A percentile compares a stretch with the other conserved stretches of the same genome.
phyloP scores from a whole-genome alignment of 2,113 vertebrate species.

The Rynchops niger region DNA sequence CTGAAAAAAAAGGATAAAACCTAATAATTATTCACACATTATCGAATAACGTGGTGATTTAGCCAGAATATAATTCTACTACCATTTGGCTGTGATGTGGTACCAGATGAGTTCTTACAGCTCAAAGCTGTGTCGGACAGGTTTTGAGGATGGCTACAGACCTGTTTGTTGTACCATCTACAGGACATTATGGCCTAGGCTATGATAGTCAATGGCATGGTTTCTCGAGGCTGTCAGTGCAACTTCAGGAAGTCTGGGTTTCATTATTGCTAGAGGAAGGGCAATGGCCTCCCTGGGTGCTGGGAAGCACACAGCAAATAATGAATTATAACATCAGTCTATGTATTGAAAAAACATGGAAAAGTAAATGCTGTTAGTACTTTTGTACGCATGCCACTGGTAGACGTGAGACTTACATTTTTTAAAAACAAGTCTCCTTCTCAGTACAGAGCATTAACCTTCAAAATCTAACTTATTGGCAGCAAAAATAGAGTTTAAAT shows the following conservation, averaged over 20 bases:
- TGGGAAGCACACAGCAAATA: background rate
- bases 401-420: accelerated
- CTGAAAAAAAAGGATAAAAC: background rate
- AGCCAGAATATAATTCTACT: background rate
- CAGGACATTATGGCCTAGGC: background rate
- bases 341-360: background rate
- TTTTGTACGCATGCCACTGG: background rate
- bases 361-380: background rate
- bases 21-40: background rate
- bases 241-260: background rate
- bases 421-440: background rate
- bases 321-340: background rate
- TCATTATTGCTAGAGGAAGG: background rate
- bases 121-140: background rate
- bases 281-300: background rate
- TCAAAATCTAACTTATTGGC: background rate
- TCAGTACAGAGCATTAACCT: background rate
- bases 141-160: background rate
- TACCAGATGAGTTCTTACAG: background rate
- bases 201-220: background rate
- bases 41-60: background rate
- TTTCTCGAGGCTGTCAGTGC: background rate
- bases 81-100: background rate
- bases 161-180: background rate
- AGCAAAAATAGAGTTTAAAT: background rate